Evolutionary conservation across 2,888 invertebrate genomes (phyloP).

Genomic region (Onchidella celtica): DNA sequence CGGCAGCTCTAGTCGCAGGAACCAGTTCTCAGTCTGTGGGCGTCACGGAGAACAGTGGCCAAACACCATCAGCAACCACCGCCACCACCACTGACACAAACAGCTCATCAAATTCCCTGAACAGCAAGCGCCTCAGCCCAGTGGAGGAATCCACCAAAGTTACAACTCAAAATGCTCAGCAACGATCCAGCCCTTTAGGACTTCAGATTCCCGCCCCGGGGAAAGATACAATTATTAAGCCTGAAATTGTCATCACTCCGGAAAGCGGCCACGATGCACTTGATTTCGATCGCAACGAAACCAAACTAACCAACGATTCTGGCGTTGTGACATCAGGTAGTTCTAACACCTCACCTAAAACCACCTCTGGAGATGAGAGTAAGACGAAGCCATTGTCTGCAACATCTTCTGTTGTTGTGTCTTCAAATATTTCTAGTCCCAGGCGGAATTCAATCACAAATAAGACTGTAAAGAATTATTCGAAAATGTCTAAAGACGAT

Average conservation of each 20-base stretch:
- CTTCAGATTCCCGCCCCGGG: no score
- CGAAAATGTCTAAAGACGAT: no score
- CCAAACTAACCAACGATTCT: background rate
- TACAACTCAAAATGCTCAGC: background rate
- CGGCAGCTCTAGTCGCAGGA: background rate
- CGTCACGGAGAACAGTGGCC: background rate
- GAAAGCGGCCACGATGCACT: background rate
- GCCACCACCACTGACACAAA: background rate
- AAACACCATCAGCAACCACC: no score
- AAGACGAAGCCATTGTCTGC: no score
- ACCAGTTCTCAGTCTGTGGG: background rate
- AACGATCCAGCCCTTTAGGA: background rate
- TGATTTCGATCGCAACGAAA: background rate
- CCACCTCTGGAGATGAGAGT: background rate
- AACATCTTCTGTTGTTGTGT: background rate
- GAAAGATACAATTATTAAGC: background rate
- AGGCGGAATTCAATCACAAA: no score
- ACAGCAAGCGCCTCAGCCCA: background rate
- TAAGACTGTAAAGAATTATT: no score
- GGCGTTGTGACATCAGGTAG: background rate
- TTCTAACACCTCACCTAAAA: background rate
- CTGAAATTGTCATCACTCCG: conserved; percentile 31
- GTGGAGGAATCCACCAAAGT: background rate
- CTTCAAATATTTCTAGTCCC: background rate
- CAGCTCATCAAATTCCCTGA: no score